Conservation (phyloP, 2,888 invertebrate genomes). For the Cosmia pyralina region DNA sequence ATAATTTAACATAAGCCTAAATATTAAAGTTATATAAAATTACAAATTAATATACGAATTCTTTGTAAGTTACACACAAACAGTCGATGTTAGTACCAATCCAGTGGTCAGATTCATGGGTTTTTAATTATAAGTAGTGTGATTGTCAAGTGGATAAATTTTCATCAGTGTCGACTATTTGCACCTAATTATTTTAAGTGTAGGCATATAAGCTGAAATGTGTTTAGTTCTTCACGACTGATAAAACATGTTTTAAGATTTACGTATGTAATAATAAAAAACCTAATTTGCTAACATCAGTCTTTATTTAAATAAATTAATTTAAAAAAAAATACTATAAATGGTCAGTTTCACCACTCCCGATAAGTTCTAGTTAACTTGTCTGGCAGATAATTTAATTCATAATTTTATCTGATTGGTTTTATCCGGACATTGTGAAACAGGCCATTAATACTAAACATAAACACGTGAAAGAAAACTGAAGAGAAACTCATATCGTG, state of each 20-base stretch:
- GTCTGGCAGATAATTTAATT: neutral
- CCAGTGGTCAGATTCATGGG: too few relatives aligned
- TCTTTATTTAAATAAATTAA: constrained; percentile 5
- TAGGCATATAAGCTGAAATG: neutral
- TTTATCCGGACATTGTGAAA: neutral
- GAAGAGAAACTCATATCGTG: neutral
- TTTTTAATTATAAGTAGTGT: neutral
- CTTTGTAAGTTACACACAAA: neutral
- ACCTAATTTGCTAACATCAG: constrained; percentile 2
- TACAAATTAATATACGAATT: neutral
- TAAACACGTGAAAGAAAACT: neutral
- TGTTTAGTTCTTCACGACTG: constrained; percentile 1
- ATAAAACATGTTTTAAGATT: constrained; percentile 4
- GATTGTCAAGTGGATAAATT: neutral
- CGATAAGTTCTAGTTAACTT: neutral
- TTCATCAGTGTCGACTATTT: neutral
- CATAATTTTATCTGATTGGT: neutral
- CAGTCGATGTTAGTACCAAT: neutral
- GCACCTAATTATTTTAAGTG: neutral
- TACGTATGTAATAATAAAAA: constrained; percentile 14
- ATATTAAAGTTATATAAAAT: neutral
- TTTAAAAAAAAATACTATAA: too few relatives aligned
- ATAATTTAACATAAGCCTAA: too few relatives aligned
- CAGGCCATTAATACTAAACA: neutral
- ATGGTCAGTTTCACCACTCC: neutral